These are phyloP conservation scores for Formicarius rufipectus DNA, from an alignment of 2,113 vertebrate species.

Conservation along the genomic window DNA sequence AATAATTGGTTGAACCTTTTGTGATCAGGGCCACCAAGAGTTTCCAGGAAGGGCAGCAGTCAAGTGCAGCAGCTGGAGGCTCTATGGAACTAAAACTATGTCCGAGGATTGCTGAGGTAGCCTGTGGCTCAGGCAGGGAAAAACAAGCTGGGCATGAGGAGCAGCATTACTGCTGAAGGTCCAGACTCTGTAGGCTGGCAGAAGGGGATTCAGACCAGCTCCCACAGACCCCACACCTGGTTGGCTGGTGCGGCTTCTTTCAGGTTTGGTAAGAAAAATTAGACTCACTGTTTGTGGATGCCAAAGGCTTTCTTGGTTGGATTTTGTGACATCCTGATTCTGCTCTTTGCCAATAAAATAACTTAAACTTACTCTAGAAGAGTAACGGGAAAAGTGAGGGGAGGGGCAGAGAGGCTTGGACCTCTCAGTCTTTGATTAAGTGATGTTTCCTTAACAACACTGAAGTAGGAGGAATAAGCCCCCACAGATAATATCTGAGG, in stretches of 20 bases:
- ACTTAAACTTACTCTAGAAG: not conserved
- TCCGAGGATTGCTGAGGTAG: not conserved
- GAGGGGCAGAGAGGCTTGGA: not conserved
- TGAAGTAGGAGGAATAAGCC: not conserved
- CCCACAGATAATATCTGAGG: not conserved
- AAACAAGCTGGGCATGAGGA: not conserved
- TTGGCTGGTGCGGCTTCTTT: not conserved
- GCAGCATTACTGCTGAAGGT: not conserved
- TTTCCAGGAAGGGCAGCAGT: not conserved
- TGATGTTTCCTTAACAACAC: not conserved
- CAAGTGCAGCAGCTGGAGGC: not conserved
- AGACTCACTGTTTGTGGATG: not conserved
- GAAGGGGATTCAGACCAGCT: not conserved
- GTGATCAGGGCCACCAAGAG: not conserved
- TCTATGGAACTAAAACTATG: not conserved
- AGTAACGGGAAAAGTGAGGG: not conserved
- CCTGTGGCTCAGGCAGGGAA: not conserved
- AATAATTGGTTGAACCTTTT: not conserved
- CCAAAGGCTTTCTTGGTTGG: not conserved
- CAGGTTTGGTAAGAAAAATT: not conserved
- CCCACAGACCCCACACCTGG: rapidly evolving
- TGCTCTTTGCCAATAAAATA: not conserved
- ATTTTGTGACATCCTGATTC: not conserved
- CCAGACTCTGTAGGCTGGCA: not conserved
- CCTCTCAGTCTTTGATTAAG: not conserved